A percentile compares a stretch with the other conserved stretches of the same genome.
These are phyloP conservation scores for Parnassius smintheus DNA, from an alignment of 2,888 invertebrate genomes.

Conservation along the genomic window DNA sequence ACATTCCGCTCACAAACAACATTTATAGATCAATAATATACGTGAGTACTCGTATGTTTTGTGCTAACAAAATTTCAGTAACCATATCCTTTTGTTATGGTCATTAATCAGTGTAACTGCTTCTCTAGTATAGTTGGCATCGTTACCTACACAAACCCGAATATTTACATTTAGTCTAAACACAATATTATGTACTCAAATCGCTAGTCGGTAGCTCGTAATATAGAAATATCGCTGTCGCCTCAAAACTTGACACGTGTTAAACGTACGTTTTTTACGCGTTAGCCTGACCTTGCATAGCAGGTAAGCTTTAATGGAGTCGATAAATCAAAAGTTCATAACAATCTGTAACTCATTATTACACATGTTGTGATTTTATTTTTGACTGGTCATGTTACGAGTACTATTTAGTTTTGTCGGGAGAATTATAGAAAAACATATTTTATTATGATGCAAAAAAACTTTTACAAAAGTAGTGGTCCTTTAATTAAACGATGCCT, in stretches of 20 bases:
- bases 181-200: constrained; percentile 43
- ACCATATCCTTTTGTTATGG: not conserved
- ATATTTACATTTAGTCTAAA: constrained; percentile 32
- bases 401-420: not conserved
- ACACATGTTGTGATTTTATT: constrained; percentile 17
- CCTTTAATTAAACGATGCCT: too few species aligned
- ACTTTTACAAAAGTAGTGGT: too few species aligned
- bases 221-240: constrained; percentile 26
- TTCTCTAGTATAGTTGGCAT: not conserved
- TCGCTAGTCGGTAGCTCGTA: constrained; percentile 17
- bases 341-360: constrained; percentile 23
- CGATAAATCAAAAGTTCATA: constrained; percentile 25
- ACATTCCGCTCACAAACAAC: too few species aligned
- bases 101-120: not conserved
- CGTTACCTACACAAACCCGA: constrained; percentile 2
- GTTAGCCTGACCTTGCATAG: constrained; percentile 18
- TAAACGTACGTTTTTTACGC: constrained; percentile 26
- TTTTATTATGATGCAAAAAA: not conserved
- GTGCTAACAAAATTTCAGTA: not conserved
- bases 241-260: constrained; percentile 33
- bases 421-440: not conserved
- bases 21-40: too few species aligned
- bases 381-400: constrained; percentile 5
- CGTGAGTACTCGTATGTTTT: not conserved
- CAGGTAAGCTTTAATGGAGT: constrained; percentile 27